phyloP scores from a whole-genome alignment of 2,113 vertebrate genomes.

The Struthidea cinerea region DNA sequence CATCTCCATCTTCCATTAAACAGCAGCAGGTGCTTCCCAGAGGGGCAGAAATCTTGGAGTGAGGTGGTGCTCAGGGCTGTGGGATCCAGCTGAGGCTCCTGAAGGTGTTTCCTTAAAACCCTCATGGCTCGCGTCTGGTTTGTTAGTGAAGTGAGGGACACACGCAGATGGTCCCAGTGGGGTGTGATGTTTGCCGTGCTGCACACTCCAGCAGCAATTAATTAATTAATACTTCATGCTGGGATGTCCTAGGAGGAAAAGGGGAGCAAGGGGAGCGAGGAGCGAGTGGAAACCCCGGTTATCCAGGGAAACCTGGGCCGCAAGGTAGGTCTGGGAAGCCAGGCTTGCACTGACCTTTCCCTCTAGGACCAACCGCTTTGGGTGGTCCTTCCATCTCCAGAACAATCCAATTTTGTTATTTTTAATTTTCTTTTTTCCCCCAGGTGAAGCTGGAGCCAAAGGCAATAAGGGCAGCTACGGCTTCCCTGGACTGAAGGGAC shows the following conservation, averaged over 20 bases:
- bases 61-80: neutral
- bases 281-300: conserved; percentile 76
- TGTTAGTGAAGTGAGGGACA: neutral
- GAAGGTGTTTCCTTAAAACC: neutral
- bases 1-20: neutral
- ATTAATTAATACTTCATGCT: neutral
- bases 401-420: neutral
- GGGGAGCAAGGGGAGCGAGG: conserved; percentile 87
- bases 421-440: neutral
- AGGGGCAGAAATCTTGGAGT: neutral
- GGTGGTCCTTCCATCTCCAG: neutral
- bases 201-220: neutral
- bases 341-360: neutral
- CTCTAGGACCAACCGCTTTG: neutral
- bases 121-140: neutral
- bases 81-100: neutral
- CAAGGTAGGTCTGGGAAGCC: conserved; percentile 75
- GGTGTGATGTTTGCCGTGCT: neutral
- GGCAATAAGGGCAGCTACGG: conserved; percentile 85
- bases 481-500: conserved; percentile 78
- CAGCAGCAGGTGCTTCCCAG: neutral
- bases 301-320: conserved; percentile 85
- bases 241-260: conserved; percentile 79
- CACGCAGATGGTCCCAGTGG: neutral
- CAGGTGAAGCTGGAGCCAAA: conserved; percentile 86